Percentiles rank a stretch among this genome's conserved stretches.
phyloP scores from a whole-genome alignment of 64 coral and sea anemone species.

The Acropora tenuis region DNA sequence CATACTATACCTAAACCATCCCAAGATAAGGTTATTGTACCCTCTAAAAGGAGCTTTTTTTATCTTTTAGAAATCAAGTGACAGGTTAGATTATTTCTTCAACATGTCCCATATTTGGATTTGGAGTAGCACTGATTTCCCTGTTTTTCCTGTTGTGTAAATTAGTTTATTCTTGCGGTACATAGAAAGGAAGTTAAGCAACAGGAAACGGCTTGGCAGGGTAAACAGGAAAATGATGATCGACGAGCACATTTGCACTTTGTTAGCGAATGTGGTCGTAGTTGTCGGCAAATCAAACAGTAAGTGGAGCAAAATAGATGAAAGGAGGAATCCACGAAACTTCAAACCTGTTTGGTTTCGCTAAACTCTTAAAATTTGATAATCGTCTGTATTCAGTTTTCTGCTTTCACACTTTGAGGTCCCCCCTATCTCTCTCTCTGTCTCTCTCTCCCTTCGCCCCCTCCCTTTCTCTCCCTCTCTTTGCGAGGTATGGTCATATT shows the following conservation, averaged over 20 bases:
- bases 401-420: too few relatives aligned
- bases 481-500: too few relatives aligned
- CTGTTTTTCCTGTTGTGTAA: not conserved
- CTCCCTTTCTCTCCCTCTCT: too few relatives aligned
- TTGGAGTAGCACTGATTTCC: not conserved
- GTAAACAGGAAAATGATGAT: conserved; percentile 15
- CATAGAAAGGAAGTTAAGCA: not conserved
- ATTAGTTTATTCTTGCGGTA: not conserved
- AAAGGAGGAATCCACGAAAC: not conserved
- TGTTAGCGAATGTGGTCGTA: not conserved
- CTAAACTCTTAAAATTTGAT: too few relatives aligned
- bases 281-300: not conserved
- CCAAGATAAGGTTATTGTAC: too few relatives aligned
- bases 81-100: not conserved
- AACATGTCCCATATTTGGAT: not conserved
- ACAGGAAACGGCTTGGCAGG: not conserved
- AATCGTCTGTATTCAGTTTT: too few relatives aligned
- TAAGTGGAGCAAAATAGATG: not conserved
- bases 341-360: not conserved
- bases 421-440: too few relatives aligned
- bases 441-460: too few relatives aligned
- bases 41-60: too few relatives aligned
- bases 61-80: not conserved
- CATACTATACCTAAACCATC: too few relatives aligned
- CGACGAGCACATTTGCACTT: conserved; percentile 24